A percentile compares a stretch with the other conserved stretches of the same genome.
Evolutionary conservation across 2,113 vertebrate species (phyloP).

Genomic region (Pseudonaja textilis): DNA sequence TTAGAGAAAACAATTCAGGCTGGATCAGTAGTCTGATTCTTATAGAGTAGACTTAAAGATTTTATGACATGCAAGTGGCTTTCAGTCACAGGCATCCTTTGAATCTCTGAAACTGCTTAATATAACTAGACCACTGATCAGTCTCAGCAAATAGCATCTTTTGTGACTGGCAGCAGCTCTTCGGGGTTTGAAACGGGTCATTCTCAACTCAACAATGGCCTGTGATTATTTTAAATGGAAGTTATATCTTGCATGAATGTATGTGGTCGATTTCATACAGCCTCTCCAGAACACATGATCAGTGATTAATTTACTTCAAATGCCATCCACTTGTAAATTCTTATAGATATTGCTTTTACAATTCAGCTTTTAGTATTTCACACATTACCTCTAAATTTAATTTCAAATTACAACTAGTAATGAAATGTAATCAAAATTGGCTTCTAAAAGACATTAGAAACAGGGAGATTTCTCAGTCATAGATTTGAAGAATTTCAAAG

Average conservation of each 20-base stretch:
- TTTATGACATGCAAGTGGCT: background rate
- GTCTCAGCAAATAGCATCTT: background rate
- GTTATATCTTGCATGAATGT: background rate
- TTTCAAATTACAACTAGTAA: background rate
- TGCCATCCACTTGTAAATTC: background rate
- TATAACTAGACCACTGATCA: background rate
- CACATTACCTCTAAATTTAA: background rate
- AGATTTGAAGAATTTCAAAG: background rate
- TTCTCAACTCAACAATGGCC: background rate
- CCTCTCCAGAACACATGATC: background rate
- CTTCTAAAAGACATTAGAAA: background rate
- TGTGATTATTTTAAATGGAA: background rate
- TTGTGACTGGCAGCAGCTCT: background rate
- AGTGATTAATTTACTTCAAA: background rate
- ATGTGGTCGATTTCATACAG: background rate
- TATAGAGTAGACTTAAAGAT: background rate
- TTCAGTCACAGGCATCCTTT: background rate
- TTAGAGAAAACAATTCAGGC: background rate
- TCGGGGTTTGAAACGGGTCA: background rate
- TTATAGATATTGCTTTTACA: constrained; percentile 11
- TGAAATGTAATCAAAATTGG: background rate
- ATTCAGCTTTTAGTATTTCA: constrained; percentile 13
- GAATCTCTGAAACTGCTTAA: background rate
- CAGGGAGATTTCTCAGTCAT: background rate
- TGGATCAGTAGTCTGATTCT: background rate